These are phyloP conservation scores for Eublepharis macularius DNA, from an alignment of 2,113 vertebrate species.

Conservation along the genomic window DNA sequence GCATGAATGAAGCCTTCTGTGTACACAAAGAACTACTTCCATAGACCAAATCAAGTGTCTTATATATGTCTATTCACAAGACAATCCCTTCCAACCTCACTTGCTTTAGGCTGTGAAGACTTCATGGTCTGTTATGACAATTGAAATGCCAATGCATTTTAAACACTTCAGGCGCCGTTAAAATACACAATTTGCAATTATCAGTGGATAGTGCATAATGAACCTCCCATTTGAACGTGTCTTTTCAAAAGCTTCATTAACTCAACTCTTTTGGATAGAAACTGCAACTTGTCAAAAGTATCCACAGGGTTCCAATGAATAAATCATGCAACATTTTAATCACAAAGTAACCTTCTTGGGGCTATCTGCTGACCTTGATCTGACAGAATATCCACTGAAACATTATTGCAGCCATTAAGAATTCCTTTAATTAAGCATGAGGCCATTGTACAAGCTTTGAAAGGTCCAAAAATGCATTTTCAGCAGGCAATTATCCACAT, in stretches of 20 bases:
- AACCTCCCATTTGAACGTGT: conserved; percentile 21
- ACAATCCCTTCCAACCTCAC: neutral
- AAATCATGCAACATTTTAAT: conserved; percentile 42
- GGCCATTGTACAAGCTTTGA: neutral
- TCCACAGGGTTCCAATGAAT: conserved; percentile 41
- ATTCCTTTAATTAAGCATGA: conserved; percentile 37
- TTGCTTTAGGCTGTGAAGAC: neutral
- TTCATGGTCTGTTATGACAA: neutral
- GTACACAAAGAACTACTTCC: neutral
- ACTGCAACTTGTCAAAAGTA: conserved; percentile 23
- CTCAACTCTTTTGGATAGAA: conserved; percentile 13
- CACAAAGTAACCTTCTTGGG: neutral
- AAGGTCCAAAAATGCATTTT: neutral
- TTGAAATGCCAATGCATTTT: neutral
- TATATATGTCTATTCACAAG: neutral
- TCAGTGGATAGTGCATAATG: neutral
- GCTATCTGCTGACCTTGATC: conserved; percentile 6
- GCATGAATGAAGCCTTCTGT: neutral
- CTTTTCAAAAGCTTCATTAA: conserved; percentile 48
- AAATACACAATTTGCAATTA: conserved; percentile 22
- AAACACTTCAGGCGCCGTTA: neutral
- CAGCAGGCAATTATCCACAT: neutral
- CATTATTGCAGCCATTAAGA: conserved; percentile 29
- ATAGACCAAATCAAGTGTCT: neutral
- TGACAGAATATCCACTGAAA: conserved; percentile 8